phyloP scores from a whole-genome alignment of 2,113 vertebrate species.

The Gadus macrocephalus region DNA sequence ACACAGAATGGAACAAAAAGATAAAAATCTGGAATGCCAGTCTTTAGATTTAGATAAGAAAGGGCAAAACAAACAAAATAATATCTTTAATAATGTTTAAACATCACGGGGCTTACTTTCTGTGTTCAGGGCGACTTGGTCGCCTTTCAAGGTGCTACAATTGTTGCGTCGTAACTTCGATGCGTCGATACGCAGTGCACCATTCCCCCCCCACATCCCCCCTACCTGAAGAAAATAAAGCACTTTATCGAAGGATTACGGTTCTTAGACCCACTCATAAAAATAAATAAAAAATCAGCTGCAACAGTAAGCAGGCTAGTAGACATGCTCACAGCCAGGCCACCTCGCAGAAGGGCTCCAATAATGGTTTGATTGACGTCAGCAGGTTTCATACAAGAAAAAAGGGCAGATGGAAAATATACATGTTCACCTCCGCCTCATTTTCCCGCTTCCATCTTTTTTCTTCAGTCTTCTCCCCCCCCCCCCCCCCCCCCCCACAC shows the following conservation, averaged over 20 bases:
- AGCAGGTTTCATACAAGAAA: too few species aligned
- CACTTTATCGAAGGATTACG: too few species aligned
- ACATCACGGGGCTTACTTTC: not conserved
- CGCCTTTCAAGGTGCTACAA: constrained; percentile 68
- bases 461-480: not conserved
- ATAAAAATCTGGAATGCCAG: not conserved
- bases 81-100: not conserved
- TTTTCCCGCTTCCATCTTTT: not conserved
- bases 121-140: not conserved
- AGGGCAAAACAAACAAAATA: not conserved
- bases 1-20: not conserved
- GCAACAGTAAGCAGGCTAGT: too few species aligned
- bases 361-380: too few species aligned
- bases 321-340: too few species aligned
- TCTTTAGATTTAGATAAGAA: not conserved
- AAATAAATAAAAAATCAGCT: too few species aligned
- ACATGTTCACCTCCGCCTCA: too few species aligned
- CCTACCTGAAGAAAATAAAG: too few species aligned
- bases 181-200: not conserved
- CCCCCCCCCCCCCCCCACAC: not conserved
- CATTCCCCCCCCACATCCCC: too few species aligned
- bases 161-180: not conserved
- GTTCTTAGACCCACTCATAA: too few species aligned
- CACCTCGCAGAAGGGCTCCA: too few species aligned
- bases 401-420: too few species aligned